Evolutionary conservation across 2,888 invertebrate genomes (phyloP), one percentile per base, ranked within the genome.

Genomic region (Magallana nippona): DNA sequence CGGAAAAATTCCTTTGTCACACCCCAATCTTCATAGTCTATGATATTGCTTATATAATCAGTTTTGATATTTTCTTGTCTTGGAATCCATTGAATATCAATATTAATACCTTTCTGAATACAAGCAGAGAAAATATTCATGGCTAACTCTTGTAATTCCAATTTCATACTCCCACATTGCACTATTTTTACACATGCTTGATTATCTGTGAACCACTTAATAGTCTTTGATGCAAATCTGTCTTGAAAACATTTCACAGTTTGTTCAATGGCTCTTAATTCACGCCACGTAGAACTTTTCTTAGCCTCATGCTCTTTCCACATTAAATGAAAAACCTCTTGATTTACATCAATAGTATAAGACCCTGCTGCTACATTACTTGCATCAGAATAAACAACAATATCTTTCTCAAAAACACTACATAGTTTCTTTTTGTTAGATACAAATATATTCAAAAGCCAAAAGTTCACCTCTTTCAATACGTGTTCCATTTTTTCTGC

Each of bases 11-110:
- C 79, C 8, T 56, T 19, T 10, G 84, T 71, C 3, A 86, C 83
- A 27, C 78, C 81, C 82, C 82, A 86, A 32, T 86, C 83, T 55
- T 84, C 86, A 57, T 78, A 79, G 58, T 86, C 84, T 58, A 82
- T 78, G 13, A 83, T 79, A 15, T 78, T 80, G 58, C 84, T 84
- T n/a, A 84, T 63, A 56, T 57, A 63, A 79, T 84, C 86, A 19
- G 84, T 84, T 55, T 56, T 57, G 2, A 58, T 55, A 78, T 86
- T 84, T 60, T 78, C 60, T 10, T 63, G 79, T 19, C 86, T 84
- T 17, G 81, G 63, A 60, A 86, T 81, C 84, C 86, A 84, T 44
- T 81, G 77, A 55, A 85, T 63, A 17, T 81, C 55, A 22, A 63
- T 63, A 22, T 11, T 19, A 22, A 63, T 63, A 22, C 63, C 63